Conservation (phyloP, 1,140 invertebrate genomes). For the Odontomachus brunneus region DNA sequence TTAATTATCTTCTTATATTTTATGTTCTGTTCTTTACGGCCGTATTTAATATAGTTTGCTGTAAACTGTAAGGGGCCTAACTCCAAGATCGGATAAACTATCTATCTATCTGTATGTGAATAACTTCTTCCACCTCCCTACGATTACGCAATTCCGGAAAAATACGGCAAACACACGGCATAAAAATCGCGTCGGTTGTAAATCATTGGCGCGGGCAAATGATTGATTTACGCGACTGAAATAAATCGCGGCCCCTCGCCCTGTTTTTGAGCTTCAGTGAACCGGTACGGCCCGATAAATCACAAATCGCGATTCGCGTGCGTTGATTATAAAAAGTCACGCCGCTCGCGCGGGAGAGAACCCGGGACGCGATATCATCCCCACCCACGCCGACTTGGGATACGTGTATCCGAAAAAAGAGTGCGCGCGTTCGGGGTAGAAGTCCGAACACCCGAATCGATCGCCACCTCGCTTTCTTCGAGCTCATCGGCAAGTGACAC, state of each 20-base stretch:
- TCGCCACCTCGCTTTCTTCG: neutral
- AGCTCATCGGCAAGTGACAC: neutral
- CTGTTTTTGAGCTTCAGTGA: conserved; percentile 48
- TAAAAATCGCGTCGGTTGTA: conserved; percentile 31
- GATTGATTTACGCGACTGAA: conserved; percentile 43
- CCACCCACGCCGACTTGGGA: neutral
- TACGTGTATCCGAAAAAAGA: conserved; percentile 5
- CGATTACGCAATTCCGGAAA: conserved; percentile 5
- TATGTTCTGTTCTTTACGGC: no score
- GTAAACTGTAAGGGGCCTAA: no score
- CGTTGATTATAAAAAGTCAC: conserved; percentile 44
- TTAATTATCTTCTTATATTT: no score
- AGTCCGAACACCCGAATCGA: conserved; percentile 29
- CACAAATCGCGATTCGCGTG: conserved; percentile 33
- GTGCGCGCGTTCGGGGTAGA: neutral
- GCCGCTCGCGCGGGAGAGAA: neutral
- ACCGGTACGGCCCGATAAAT: conserved; percentile 41
- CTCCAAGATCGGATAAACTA: no score
- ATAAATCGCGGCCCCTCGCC: conserved; percentile 8
- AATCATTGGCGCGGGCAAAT: conserved; percentile 9
- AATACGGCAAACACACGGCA: neutral
- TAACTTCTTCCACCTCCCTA: neutral
- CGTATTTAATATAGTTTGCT: no score
- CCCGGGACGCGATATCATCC: conserved; percentile 3
- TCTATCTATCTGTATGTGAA: no score